Evolutionary conservation across 2,888 invertebrate genomes (phyloP).

Genomic region (Pristionchus mayeri): DNA sequence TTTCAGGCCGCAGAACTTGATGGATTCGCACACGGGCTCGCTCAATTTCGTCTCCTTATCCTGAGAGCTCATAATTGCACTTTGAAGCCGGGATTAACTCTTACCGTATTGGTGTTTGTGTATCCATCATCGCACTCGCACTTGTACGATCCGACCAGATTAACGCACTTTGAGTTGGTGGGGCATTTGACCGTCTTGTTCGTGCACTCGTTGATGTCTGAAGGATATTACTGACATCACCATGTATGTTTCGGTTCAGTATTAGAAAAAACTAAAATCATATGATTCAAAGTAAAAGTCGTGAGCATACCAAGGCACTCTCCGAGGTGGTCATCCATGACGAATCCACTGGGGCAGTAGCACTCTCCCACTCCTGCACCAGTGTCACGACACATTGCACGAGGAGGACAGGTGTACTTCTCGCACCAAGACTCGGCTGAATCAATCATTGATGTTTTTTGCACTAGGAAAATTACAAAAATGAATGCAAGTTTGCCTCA

Average conservation of each 20-base stretch:
- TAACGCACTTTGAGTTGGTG: slow-evolving; percentile 34
- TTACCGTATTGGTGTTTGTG: slow-evolving; percentile 6
- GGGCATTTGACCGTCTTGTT: slow-evolving; percentile 43
- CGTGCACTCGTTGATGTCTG: slow-evolving; percentile 69
- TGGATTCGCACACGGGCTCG: slow-evolving; percentile 34
- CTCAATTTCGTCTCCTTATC: background rate
- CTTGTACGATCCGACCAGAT: slow-evolving; percentile 32
- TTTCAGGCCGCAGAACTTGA: slow-evolving; percentile 25
- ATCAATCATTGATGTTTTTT: background rate
- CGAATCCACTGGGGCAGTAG: slow-evolving; percentile 40
- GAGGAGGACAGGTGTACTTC: slow-evolving; percentile 25
- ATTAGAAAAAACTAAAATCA: background rate
- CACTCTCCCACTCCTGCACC: slow-evolving; percentile 32
- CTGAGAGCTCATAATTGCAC: background rate
- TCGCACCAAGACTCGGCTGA: slow-evolving; percentile 36
- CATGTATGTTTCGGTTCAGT: too few relatives aligned
- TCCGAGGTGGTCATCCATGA: background rate
- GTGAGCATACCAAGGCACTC: slow-evolving; percentile 32
- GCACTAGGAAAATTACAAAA: background rate
- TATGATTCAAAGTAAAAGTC: too few relatives aligned
- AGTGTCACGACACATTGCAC: slow-evolving; percentile 27
- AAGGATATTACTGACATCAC: background rate
- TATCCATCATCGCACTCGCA: slow-evolving; percentile 48
- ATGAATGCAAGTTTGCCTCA: background rate
- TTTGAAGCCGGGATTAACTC: background rate